Conservation (phyloP, 2,113 vertebrate species). For the Oplegnathus fasciatus region DNA sequence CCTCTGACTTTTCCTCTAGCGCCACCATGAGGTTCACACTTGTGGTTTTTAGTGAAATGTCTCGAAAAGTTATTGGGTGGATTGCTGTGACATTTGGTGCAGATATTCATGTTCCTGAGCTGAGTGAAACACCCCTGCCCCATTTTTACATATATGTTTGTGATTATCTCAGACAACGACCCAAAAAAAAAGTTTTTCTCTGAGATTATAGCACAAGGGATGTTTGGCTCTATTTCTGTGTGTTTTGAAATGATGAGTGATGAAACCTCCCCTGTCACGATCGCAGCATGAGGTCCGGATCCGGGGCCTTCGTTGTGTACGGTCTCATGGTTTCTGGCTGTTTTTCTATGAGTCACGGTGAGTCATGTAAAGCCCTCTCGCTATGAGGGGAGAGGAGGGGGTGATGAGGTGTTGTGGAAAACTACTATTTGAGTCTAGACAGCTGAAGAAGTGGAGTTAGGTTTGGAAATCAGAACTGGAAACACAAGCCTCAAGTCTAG, state of each 20-base stretch:
- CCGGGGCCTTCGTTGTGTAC: conserved; percentile 51
- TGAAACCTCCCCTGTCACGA: conserved; percentile 55
- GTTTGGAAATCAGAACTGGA: conserved; percentile 77
- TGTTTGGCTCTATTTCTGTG: conserved; percentile 36
- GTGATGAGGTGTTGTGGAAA: conserved; percentile 83
- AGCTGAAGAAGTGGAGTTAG: conserved; percentile 69
- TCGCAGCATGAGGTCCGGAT: conserved; percentile 37
- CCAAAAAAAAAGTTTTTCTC: neutral
- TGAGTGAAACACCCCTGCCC: conserved; percentile 26
- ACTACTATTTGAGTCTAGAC: conserved; percentile 77
- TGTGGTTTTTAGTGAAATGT: neutral
- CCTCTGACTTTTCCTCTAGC: neutral
- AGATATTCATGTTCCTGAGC: conserved; percentile 9
- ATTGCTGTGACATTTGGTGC: too few relatives aligned
- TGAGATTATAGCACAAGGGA: conserved; percentile 4
- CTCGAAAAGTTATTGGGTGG: neutral
- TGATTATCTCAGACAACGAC: conserved; percentile 44
- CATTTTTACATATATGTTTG: conserved; percentile 37
- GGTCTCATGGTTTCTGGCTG: conserved; percentile 61
- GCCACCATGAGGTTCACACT: neutral
- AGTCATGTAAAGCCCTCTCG: conserved; percentile 74
- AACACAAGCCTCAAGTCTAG: conserved; percentile 75
- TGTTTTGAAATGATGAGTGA: conserved; percentile 46
- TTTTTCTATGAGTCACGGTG: conserved; percentile 78
- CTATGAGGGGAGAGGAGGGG: conserved; percentile 60